Evolutionary conservation across 1,140 invertebrate genomes (phyloP), one percentile per base, ranked within the genome.

Genomic region (Spodoptera frugiperda): DNA sequence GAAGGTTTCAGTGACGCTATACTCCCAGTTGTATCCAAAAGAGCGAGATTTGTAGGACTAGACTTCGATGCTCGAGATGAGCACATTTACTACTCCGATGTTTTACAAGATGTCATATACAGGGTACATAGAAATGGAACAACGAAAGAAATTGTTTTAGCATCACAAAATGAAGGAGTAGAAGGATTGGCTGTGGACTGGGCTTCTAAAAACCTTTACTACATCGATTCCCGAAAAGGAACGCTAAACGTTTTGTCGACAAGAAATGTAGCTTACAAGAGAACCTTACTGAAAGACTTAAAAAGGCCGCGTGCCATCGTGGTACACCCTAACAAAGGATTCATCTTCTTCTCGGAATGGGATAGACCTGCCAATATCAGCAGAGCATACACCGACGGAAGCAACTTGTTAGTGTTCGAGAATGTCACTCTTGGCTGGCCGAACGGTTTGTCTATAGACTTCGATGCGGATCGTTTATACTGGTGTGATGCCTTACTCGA

Each of bases 131-230:
- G 97, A 76, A 98, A 98, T 91, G 98, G 98, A 73, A 98, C 98
- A 0, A 96, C 97, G 0, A 95, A 97, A 9, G 98, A 99, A 91
- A 99, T 98, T 65, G 98, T 99, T 0, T 88, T 99, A 17, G 98
- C 98, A 10, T 99, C 98, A 15, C 98, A 99, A 89, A 99, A 99
- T 86, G 98, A 99, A 94, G 98, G 98, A 0, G 98, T 99, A 0
- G 99, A 99, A 95, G 99, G 98, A 4, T 94, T 99, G 48, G 98
- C 98, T 1, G 97, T 99, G 0, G 99, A 99, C 89, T 99, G 99
- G 99, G 97, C 97, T 0, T 97, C 98, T 0, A 99, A 99, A 87
- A 99, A 99, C 90, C 95, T 99, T 0, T 99, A 99, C 92, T 99
- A 99, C 92, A 99, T 99, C 59, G 99, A 99, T 87, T 99, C 98